Evolutionary conservation across 2,113 vertebrate genomes (phyloP).

Genomic region (Melozone crissalis): DNA sequence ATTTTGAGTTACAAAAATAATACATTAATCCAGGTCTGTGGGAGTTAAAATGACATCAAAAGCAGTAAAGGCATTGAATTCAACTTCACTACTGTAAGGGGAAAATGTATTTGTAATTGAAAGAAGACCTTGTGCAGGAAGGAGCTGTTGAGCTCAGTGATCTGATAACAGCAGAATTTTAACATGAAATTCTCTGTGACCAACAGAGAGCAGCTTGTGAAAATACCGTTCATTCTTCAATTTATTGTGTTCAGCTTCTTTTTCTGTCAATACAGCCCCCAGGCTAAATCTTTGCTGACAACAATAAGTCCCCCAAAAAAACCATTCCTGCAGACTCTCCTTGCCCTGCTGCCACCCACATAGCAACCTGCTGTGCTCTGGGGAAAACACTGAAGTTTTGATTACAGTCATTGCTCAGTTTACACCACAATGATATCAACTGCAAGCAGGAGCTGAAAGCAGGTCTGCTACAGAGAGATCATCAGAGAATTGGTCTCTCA

Average conservation of each 20-base stretch:
- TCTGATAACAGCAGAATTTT: constrained; percentile 2
- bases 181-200: neutral
- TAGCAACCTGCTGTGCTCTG: neutral
- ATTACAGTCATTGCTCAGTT: constrained; percentile 31
- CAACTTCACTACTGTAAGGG: neutral
- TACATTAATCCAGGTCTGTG: neutral
- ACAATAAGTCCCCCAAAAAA: neutral
- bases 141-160: neutral
- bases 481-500: neutral
- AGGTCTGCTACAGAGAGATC: neutral
- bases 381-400: constrained; percentile 26
- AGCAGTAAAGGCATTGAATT: neutral
- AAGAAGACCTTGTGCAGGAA: neutral
- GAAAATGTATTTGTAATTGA: neutral
- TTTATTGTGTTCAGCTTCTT: constrained; percentile 1
- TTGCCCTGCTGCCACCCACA: constrained; percentile 3
- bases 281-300: constrained; percentile 5
- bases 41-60: neutral
- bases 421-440: neutral
- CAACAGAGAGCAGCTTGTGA: neutral
- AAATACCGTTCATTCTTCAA: neutral
- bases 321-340: neutral
- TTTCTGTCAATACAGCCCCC: neutral
- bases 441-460: neutral
- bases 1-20: neutral